Evolutionary conservation across 2,113 vertebrate genomes (phyloP), one percentile per base, ranked within the genome.

Genomic region (Nymphicus hollandicus): DNA sequence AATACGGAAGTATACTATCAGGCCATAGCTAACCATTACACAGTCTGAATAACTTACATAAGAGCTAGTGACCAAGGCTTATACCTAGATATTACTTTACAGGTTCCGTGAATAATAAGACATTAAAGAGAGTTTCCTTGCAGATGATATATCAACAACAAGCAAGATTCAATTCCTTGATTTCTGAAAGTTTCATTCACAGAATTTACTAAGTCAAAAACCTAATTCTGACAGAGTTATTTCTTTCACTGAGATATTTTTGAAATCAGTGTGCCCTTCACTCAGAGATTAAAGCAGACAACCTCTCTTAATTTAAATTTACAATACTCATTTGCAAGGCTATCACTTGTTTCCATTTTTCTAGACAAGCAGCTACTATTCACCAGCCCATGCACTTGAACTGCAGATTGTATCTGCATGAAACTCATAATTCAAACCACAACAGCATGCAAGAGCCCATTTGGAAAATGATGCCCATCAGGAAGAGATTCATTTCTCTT

Each of bases 381-480:
- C 95, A 94, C 71, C 80, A 93, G 60, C 71, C 85, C 27, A 1
- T 90, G 79, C 81, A 91, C 65, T 93, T 93, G 85, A 91, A 91
- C 58, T 88, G 72, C 94, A 94, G 94, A 94, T 93, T 86, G 64
- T 83, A 60, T 93, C 95, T 88, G 76, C 91, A 70, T 91, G 91
- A 91, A 96, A 94, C 79, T 72, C 93, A 90, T 96, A 89, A 97
- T 92, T 96, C 92, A 97, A 92, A 91, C 56, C 63, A 80, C 88
- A 93, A 68, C 73, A 92, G 93, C 94, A 94, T 89, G 73, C 73
- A 93, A 72, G 71, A 91, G 47, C 66, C 78, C 77, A 90, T 97
- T 97, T 95, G 76, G 90, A 96, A 96, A 94, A 96, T 95, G n/a
- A 91, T 93, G 74, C 81, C 87, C 89, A 91, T 93, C 78, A 95